Evolutionary conservation across 2,888 invertebrate genomes (phyloP).

Genomic region (Xanthorhoe spadicearia): DNA sequence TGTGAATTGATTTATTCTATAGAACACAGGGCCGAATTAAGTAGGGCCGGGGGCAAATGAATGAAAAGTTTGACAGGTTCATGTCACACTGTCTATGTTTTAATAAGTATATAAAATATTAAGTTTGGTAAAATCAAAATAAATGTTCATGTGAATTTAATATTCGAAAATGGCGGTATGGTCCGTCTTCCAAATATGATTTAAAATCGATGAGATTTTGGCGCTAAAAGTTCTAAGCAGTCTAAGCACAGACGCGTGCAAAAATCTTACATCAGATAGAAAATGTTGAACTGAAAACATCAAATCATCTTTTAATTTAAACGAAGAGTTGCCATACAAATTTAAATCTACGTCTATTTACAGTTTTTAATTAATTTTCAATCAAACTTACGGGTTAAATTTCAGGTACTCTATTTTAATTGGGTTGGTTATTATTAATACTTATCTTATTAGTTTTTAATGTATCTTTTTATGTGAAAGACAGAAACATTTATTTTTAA

Average conservation of each 20-base stretch:
- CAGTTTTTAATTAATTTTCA: neutral
- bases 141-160: neutral
- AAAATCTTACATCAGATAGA: constrained; percentile 1
- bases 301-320: neutral
- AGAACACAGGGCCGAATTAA: neutral
- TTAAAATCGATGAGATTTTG: constrained; percentile 4
- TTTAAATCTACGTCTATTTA: neutral
- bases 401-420: neutral
- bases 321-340: constrained; percentile 35
- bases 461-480: too few relatives aligned
- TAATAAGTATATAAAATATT: neutral
- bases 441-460: neutral
- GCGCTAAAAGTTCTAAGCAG: constrained; percentile 21
- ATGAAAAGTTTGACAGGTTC: too few relatives aligned
- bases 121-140: neutral
- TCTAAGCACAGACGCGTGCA: constrained; percentile 21
- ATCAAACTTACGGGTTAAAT: neutral
- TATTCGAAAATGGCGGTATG: neutral
- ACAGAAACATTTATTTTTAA: neutral
- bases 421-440: neutral
- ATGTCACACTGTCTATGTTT: too few relatives aligned
- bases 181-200: neutral
- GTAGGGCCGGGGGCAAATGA: neutral
- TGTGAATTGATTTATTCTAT: neutral
- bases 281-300: neutral